Conservation (phyloP, 2,888 invertebrate genomes). For the Sesamia inferens region DNA sequence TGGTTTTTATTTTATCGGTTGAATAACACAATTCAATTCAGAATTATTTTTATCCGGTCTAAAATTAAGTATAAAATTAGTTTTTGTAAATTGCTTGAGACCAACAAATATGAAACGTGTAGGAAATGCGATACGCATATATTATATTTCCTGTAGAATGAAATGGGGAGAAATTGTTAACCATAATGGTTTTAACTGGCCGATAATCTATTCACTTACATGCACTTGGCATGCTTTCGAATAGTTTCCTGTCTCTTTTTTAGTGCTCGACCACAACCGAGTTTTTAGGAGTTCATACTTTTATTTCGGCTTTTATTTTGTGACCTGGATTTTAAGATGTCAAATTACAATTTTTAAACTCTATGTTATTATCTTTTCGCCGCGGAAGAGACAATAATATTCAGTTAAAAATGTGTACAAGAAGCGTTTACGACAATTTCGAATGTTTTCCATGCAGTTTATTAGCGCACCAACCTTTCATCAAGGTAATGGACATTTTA, state of each 20-base stretch:
- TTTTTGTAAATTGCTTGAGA: slow-evolving; percentile 27
- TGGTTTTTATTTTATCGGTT: slow-evolving; percentile 42
- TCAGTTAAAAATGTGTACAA: slow-evolving; percentile 2
- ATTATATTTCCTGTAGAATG: slow-evolving; percentile 38
- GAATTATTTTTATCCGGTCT: slow-evolving; percentile 27
- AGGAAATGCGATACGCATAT: slow-evolving; percentile 37
- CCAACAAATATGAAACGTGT: slow-evolving; percentile 28
- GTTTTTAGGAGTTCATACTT: slow-evolving; percentile 3
- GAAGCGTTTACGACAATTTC: slow-evolving; percentile 44
- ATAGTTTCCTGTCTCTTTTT: slow-evolving; percentile 24
- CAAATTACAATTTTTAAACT: slow-evolving; percentile 19
- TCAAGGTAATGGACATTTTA: slow-evolving; percentile 30
- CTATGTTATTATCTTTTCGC: slow-evolving; percentile 15
- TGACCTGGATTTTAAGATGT: slow-evolving; percentile 20
- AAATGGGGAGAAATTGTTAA: slow-evolving; percentile 38
- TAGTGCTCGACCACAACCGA: slow-evolving; percentile 11
- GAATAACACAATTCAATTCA: slow-evolving; percentile 31
- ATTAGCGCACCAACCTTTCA: slow-evolving; percentile 27
- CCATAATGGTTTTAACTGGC: slow-evolving; percentile 35
- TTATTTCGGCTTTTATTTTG: slow-evolving; percentile 11
- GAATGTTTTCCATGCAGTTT: slow-evolving; percentile 23
- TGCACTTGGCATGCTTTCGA: slow-evolving; percentile 10
- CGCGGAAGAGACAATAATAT: slow-evolving; percentile 12
- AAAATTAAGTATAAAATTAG: neutral
- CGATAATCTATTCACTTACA: slow-evolving; percentile 40